Evolutionary conservation across 1,140 invertebrate species (phyloP).

Genomic region (Agraylea sexmaculata): DNA sequence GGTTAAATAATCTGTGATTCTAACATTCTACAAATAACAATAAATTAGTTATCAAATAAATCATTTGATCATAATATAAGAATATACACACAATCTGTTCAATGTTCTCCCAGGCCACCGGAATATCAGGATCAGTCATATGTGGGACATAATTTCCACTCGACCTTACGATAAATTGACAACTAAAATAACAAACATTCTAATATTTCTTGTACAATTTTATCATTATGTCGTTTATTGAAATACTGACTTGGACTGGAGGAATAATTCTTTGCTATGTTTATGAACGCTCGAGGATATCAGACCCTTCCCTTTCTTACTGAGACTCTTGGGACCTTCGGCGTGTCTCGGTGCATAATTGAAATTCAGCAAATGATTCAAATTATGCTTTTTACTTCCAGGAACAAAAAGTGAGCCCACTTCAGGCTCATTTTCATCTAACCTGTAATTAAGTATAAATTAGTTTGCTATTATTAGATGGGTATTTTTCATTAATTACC

Average conservation of each 20-base stretch:
- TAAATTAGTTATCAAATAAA: conserved; percentile 6
- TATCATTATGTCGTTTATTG: conserved; percentile 3
- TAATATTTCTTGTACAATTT: no score
- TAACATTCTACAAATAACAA: conserved; percentile 17
- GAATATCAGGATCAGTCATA: conserved; percentile 69
- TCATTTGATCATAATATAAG: neutral
- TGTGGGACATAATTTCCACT: conserved; percentile 66
- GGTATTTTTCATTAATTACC: conserved; percentile 45
- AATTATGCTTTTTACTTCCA: conserved; percentile 83
- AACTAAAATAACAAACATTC: conserved; percentile 71
- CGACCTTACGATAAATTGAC: conserved; percentile 85
- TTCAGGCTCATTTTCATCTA: conserved; percentile 53
- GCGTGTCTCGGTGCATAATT: conserved; percentile 55
- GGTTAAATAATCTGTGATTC: conserved; percentile 35
- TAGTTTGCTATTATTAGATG: conserved; percentile 9
- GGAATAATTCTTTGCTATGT: conserved; percentile 86
- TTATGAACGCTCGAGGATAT: conserved; percentile 45
- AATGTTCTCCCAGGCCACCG: conserved; percentile 84
- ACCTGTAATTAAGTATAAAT: conserved; percentile 22
- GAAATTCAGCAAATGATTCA: conserved; percentile 87
- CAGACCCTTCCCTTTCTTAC: conserved; percentile 28
- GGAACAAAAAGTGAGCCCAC: conserved; percentile 65
- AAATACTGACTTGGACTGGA: conserved; percentile 76
- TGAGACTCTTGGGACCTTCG: conserved; percentile 25
- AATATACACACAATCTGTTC: conserved; percentile 75